Conservation (phyloP, 2,797 vertebrate species). For the Myiotriccus ornatus region DNA sequence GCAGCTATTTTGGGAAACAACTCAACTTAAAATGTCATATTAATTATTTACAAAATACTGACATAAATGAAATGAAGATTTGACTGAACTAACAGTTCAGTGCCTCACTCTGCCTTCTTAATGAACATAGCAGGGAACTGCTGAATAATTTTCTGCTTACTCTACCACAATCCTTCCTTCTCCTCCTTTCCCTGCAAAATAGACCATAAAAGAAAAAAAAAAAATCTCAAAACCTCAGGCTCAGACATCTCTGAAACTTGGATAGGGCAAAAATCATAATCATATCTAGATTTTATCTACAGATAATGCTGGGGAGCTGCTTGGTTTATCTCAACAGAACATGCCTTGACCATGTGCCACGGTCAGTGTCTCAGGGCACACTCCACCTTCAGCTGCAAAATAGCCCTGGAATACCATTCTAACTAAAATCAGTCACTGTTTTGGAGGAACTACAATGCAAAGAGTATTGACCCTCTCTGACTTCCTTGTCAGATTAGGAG, state of each 20-base stretch:
- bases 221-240: background rate
- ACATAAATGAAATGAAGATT: conserved; percentile 59
- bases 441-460: background rate
- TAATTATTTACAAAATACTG: conserved; percentile 74
- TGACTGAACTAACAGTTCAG: conserved; percentile 43
- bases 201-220: background rate
- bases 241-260: background rate
- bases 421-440: conserved; percentile 45
- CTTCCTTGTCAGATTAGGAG: conserved; percentile 14
- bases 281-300: background rate
- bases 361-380: background rate
- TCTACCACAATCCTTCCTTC: background rate
- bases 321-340: background rate
- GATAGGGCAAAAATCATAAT: background rate
- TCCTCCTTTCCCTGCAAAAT: background rate
- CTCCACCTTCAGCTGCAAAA: conserved; percentile 19
- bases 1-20: conserved; percentile 62
- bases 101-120: conserved; percentile 40
- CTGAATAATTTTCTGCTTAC: conserved; percentile 65
- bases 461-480: conserved; percentile 2
- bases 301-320: background rate
- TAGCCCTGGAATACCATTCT: background rate
- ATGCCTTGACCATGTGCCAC: conserved; percentile 16
- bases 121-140: conserved; percentile 40
- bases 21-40: conserved; percentile 66